phyloP scores from a whole-genome alignment of 2,113 vertebrate genomes.

The Platysternon megacephalum region DNA sequence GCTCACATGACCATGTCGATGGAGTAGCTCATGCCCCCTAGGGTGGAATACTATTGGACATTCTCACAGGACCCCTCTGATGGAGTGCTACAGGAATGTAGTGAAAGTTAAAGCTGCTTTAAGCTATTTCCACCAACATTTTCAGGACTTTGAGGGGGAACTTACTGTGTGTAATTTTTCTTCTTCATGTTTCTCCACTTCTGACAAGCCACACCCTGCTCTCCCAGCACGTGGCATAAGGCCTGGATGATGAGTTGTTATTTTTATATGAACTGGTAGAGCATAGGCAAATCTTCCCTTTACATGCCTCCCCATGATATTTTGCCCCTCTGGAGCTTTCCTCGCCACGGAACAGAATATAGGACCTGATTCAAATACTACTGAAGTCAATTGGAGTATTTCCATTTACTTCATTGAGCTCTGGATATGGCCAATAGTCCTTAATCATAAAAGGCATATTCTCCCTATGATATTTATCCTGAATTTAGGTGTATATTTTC shows the following conservation, averaged over 20 bases:
- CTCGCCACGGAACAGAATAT: neutral
- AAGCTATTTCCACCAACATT: neutral
- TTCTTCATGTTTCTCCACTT: neutral
- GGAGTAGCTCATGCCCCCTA: neutral
- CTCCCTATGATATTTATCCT: fast-evolving
- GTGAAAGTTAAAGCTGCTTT: neutral
- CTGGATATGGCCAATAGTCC: neutral
- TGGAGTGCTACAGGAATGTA: neutral
- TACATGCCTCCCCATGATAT: neutral
- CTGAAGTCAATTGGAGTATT: neutral
- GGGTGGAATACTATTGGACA: neutral
- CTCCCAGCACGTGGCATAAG: neutral
- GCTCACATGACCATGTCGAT: neutral
- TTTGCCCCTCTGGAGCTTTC: neutral
- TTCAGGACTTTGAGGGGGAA: neutral
- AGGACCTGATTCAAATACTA: fast-evolving
- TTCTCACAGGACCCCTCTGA: neutral
- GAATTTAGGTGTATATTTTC: neutral
- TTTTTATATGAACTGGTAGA: neutral
- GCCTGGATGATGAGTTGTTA: neutral
- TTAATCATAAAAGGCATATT: neutral
- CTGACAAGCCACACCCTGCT: neutral
- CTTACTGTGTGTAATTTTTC: neutral
- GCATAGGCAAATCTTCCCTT: neutral
- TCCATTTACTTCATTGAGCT: neutral